Evolutionary conservation across 92 coral and sea anemone species (phyloP).

Genomic region (Desmophyllum pertusum): DNA sequence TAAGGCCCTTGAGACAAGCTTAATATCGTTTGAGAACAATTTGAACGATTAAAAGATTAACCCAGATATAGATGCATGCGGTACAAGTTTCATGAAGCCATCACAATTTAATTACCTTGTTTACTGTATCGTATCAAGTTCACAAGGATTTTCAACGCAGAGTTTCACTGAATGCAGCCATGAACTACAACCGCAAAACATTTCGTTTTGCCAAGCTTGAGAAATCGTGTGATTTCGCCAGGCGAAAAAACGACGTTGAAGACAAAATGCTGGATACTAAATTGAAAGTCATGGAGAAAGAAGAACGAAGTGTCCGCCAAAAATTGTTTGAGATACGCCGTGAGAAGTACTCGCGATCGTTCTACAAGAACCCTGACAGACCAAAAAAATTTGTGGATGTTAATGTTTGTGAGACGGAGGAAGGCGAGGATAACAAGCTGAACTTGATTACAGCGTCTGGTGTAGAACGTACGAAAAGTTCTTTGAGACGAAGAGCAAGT

Average conservation of each 20-base stretch:
- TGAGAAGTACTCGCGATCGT: slow-evolving; percentile 61
- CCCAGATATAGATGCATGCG: not conserved
- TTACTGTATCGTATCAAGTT: not conserved
- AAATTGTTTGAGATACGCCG: slow-evolving; percentile 50
- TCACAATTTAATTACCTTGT: not conserved
- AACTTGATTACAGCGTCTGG: slow-evolving; percentile 27
- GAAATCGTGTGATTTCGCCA: slow-evolving; percentile 42
- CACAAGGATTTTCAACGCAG: not conserved
- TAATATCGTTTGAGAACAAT: slow-evolving; percentile 5
- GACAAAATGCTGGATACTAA: slow-evolving; percentile 42
- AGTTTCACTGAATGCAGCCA: not conserved
- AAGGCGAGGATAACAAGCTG: not conserved
- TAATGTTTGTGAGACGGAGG: slow-evolving; percentile 22
- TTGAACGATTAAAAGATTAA: slow-evolving; percentile 10
- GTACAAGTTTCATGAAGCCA: not conserved
- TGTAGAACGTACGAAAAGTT: slow-evolving; percentile 12
- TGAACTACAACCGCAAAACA: slow-evolving; percentile 16
- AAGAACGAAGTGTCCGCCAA: slow-evolving; percentile 25
- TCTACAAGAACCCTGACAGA: slow-evolving; percentile 35
- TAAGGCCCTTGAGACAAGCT: slow-evolving; percentile 26
- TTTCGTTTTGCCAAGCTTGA: slow-evolving; percentile 9
- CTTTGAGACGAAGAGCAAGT: slow-evolving; percentile 14
- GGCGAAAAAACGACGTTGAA: slow-evolving; percentile 50
- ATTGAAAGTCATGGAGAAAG: slow-evolving; percentile 42
- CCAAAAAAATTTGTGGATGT: slow-evolving; percentile 28